Percentiles rank a stretch among this genome's conserved stretches.
Evolutionary conservation across 2,888 invertebrate genomes (phyloP).

Genomic region (Unio delphinus): DNA sequence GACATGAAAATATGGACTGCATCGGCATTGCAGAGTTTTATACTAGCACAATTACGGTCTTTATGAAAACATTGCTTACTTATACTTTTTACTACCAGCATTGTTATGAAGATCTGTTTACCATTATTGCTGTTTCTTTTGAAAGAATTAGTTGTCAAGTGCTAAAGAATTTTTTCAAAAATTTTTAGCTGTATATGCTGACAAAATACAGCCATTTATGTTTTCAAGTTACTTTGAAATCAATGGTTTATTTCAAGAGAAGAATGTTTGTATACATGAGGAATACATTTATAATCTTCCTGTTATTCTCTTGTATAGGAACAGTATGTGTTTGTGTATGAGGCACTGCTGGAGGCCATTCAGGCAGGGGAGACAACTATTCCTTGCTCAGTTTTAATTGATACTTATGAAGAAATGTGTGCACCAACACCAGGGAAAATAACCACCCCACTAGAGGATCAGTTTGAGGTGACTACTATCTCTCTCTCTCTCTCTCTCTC

Average conservation of each 20-base stretch:
- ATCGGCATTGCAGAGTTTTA: no score
- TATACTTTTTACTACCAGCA: no score
- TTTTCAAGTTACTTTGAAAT: no score
- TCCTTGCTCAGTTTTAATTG: conserved; percentile 51
- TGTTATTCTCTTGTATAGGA: conserved; percentile 44
- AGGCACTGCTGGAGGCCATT: conserved; percentile 60
- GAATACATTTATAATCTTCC: not conserved
- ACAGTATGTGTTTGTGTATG: conserved; percentile 67
- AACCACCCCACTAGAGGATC: conserved; percentile 57
- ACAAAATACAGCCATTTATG: no score
- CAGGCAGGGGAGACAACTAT: conserved; percentile 61
- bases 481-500: not conserved
- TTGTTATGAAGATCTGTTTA: no score
- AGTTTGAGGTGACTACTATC: conserved; percentile 60
- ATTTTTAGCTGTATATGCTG: no score
- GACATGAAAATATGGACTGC: no score
- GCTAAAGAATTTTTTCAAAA: no score
- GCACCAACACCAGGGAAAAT: conserved; percentile 41
- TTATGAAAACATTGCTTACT: no score
- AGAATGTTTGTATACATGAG: not conserved
- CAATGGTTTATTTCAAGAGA: not conserved
- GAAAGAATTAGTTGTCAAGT: no score
- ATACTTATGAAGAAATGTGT: conserved; percentile 55
- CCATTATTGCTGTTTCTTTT: no score
- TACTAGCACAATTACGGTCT: no score